Evolutionary conservation across 2,797 vertebrate species (phyloP).

Genomic region (Gallinago nigripennis): DNA sequence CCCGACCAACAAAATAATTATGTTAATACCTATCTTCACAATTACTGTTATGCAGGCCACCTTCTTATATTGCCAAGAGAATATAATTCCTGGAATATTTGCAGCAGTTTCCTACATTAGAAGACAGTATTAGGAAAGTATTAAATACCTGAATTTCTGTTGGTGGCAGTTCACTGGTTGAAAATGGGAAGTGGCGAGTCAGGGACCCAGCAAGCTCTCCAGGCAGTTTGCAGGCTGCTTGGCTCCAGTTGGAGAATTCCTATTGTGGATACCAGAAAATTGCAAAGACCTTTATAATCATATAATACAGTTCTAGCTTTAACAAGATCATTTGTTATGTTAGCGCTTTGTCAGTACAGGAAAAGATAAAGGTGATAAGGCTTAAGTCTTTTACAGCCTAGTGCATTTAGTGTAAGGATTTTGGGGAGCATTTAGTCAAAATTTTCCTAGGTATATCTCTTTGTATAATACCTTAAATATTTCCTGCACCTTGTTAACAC

Average conservation of each 20-base stretch:
- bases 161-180: background rate
- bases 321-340: background rate
- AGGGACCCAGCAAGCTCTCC: background rate
- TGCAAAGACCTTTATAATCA: background rate
- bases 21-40: background rate
- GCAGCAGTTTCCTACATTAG: background rate
- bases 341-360: background rate
- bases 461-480: background rate
- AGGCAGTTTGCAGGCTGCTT: background rate
- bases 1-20: background rate
- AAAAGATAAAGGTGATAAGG: background rate
- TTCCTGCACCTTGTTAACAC: background rate
- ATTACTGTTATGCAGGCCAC: background rate
- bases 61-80: background rate
- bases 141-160: background rate
- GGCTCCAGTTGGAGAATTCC: background rate
- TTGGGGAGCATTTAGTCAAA: background rate
- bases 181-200: background rate
- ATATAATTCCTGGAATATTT: background rate
- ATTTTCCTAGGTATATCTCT: background rate
- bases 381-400: background rate
- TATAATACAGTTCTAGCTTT: background rate
- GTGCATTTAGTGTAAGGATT: background rate
- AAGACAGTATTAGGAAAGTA: background rate
- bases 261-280: background rate